Base-by-base conservation (phyloP, 1,140 invertebrate species). In the Brachionus rotundiformis region DNA sequence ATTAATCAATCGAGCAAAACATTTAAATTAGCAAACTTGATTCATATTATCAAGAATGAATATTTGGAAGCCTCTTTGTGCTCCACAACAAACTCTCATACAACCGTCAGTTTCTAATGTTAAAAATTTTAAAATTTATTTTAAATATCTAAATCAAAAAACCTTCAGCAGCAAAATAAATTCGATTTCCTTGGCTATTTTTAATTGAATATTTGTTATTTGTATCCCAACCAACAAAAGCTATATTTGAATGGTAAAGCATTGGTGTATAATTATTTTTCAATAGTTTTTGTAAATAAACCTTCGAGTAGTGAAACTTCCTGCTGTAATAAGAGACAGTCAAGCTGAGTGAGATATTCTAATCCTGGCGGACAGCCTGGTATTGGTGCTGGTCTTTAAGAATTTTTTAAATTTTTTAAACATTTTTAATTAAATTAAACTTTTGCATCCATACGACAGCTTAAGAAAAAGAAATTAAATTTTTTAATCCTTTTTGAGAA, bases 321-420 rank as follows among this genome's bases (percentile, higher is more conserved):
- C 87, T 95, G 94, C 84, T 95, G 92, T 59, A 97, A 91, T 77
- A 95, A 89, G 47, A 96, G 89, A 84, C 94, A 92, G 88, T 96
- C 94, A 90, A 96, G 92, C 90, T 90, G 91, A 86, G 93, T 93
- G 89, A 96, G 92, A 91, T 94, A 96, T 90, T 95, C 94, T 90
- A 97, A 92, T 83, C 94, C 95, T 85, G 91, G 93, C 71, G 93
- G 95, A 90, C 92, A 95, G 86, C 92, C 94, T 86, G 90, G 91
- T 63, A 86, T 84, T 84, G 90, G 91, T 89, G 90, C 90, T 82
- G 91, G 92, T 86, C 91, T 90, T 89, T 88, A 11, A 11, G 3
- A 59, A 19, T 11, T 59, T 59, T 59, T 25, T 59, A 23, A 23
- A 59, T 59, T 59, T 23, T 11, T 59, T 59, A 44, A 44, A 44